Base-by-base conservation (phyloP, 2,113 vertebrate genomes). In the Catagonus wagneri region DNA sequence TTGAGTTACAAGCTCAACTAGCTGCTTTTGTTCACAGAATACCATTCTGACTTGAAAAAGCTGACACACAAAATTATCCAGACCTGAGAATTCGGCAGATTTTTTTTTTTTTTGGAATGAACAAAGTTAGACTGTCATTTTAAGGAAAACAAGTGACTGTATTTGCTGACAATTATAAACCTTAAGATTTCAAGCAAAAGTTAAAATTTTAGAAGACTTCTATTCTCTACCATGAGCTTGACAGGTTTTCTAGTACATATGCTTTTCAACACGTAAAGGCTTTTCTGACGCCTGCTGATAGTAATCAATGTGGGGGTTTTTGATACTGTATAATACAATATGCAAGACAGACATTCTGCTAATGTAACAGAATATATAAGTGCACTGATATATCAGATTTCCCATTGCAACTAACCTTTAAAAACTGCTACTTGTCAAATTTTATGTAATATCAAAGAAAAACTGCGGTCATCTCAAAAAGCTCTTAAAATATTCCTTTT, bases 331-430 rank as follows among this genome's bases (percentile, higher is more conserved):
- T 61, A 74, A 80, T 52, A 32, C 63, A 76, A 66, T 75, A 20
- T 44, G 8, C 16, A 68, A 94, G 23, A 76, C 0, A 83, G 32
- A 86, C 16, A 75, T 63, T 85, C 44, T 44, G 44, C 75, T 76
- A 83, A 52, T 22, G 3, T 75, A 92, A 87, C 22, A 79, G 15
- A 95, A 23, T 63, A 63, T 44, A 71, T 68, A 80, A 63, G 36
- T 54, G 29, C 9, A 81, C 0, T 89, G 36, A 90, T 61, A 39
- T 23, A 83, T 95, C 68, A 61, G 22, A 76, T 61, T 93, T 93
- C 86, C 90, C n/a, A 78, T 3, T 79, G 11, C 36, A 96, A 90
- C 50, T 83, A 87, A 80, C 29, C 63, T 95, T 92, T 89, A 86
- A 90, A 80, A 87, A 80, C 74, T 60, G 60, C 3, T 71, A 66